Conservation (phyloP, 2,888 invertebrate genomes). For the Pristionchus entomophagus region DNA sequence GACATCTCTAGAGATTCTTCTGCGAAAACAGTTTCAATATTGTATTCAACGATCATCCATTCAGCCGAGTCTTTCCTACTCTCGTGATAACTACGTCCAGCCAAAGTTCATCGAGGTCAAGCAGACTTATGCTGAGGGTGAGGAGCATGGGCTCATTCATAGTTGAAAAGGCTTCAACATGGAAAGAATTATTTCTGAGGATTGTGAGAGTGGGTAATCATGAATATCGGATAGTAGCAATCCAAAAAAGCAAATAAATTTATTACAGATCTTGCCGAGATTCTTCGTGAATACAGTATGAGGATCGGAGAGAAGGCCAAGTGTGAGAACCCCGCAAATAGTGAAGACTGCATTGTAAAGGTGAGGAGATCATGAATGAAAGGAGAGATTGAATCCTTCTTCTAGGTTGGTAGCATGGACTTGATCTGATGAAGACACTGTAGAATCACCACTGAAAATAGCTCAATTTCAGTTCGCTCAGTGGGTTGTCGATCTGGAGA, state of each 20-base stretch:
- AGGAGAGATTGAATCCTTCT: too few relatives aligned
- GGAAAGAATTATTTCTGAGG: background rate
- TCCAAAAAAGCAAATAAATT: background rate
- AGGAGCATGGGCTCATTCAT: constrained; percentile 39
- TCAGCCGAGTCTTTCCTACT: constrained; percentile 59
- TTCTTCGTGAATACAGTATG: background rate
- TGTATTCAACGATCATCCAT: background rate
- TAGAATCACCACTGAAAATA: too few relatives aligned
- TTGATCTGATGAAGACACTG: too few relatives aligned
- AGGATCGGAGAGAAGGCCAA: constrained; percentile 46
- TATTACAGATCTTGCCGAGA: background rate
- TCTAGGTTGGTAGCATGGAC: too few relatives aligned
- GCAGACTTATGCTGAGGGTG: constrained; percentile 53
- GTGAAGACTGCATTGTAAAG: constrained; percentile 14
- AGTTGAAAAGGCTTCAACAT: too few relatives aligned
- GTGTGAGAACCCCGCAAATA: constrained; percentile 47
- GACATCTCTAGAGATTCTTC: too few relatives aligned
- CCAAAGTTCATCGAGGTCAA: constrained; percentile 64
- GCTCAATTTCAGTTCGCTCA: constrained; percentile 43
- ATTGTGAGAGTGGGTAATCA: too few relatives aligned
- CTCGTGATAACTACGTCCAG: constrained; percentile 68
- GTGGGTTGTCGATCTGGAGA: constrained; percentile 53
- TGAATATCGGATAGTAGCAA: too few relatives aligned
- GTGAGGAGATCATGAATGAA: background rate
- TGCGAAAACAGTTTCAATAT: too few relatives aligned